These are phyloP conservation scores for Chaenocephalus aceratus DNA, from an alignment of 2,113 vertebrate species.

Conservation along the genomic window DNA sequence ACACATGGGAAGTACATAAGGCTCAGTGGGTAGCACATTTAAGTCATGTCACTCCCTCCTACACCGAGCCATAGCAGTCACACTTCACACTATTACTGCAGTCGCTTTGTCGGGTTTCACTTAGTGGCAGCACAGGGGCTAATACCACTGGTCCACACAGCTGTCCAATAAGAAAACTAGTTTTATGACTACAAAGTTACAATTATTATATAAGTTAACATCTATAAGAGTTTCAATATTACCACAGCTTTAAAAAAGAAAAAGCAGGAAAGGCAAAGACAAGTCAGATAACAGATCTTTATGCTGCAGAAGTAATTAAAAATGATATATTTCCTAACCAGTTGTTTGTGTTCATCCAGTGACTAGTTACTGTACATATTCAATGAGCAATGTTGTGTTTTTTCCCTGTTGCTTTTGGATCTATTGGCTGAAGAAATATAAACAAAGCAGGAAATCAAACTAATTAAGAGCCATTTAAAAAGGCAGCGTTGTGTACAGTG, in stretches of 20 bases:
- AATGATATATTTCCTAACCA: no score
- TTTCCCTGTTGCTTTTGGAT: background rate
- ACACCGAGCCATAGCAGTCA: slow-evolving; percentile 7
- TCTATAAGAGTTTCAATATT: background rate
- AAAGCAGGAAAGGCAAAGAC: background rate
- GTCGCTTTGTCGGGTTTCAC: slow-evolving; percentile 7
- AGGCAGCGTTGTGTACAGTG: background rate
- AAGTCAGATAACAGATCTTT: background rate
- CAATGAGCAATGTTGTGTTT: background rate
- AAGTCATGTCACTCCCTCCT: slow-evolving; percentile 17
- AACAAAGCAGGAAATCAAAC: background rate
- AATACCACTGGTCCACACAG: background rate
- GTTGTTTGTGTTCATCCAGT: background rate
- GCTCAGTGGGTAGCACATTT: slow-evolving; percentile 10
- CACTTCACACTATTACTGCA: slow-evolving; percentile 28
- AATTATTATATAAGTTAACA: no score
- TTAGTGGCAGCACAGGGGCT: background rate
- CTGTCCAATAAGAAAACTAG: background rate
- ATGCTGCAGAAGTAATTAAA: background rate
- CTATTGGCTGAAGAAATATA: background rate
- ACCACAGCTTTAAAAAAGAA: background rate
- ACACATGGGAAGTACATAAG: background rate
- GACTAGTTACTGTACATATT: background rate
- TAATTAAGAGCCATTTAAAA: background rate
- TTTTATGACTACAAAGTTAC: background rate